These are phyloP conservation scores for Macrotis lagotis DNA, from an alignment of 2,113 vertebrate genomes.

Conservation along the genomic window DNA sequence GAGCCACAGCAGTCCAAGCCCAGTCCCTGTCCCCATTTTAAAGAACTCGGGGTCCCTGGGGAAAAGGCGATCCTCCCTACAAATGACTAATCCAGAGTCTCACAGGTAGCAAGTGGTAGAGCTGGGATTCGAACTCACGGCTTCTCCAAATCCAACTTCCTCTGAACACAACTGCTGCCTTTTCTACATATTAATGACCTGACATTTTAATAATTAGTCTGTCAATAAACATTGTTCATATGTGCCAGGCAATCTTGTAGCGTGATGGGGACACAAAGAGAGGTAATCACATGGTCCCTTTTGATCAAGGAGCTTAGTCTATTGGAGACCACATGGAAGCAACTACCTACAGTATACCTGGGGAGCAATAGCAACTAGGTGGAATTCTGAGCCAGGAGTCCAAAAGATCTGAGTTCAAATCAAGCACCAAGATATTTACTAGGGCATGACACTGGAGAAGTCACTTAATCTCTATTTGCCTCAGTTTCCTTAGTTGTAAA, in stretches of 20 bases:
- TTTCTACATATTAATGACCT: neutral
- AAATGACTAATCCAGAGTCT: neutral
- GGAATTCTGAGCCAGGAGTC: neutral
- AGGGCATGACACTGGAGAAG: neutral
- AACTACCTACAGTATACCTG: neutral
- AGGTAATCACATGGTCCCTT: neutral
- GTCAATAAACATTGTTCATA: neutral
- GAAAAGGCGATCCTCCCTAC: neutral
- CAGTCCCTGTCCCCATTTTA: neutral
- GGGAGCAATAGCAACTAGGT: neutral
- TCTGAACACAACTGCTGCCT: neutral
- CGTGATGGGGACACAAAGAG: neutral
- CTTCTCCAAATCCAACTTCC: neutral
- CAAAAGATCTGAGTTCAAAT: neutral
- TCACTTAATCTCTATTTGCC: neutral
- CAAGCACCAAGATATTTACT: neutral
- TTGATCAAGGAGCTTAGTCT: neutral
- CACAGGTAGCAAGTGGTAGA: neutral
- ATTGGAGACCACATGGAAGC: neutral
- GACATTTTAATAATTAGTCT: neutral
- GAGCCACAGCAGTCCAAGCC: neutral
- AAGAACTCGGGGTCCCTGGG: neutral
- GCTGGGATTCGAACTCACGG: neutral
- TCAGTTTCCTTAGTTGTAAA: neutral
- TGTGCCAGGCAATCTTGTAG: neutral